Base-by-base conservation (phyloP, 64 coral and sea anemone species). In the Acropora yongei region DNA sequence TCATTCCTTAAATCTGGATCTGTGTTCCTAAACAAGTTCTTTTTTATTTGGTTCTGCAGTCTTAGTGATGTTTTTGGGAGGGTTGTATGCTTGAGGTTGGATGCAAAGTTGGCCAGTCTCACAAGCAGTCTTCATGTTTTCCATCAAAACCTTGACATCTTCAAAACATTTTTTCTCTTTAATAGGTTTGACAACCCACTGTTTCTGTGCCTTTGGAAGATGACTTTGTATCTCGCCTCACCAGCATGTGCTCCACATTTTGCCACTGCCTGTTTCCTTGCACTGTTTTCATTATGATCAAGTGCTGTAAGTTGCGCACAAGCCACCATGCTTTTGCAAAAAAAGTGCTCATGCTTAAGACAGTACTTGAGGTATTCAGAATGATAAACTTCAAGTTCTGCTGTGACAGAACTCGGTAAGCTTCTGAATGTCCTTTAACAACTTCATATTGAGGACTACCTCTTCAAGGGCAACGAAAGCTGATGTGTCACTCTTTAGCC, bases 291-390 rank as follows among this genome's bases (percentile, higher is more conserved):
- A 78, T 78, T 78, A 16, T 88, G 86, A n/a, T 75, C 86, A 1
- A 76, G 57, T 45, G 69, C 86, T 50, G 86, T 71, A 11, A 88
- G 74, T 66, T 88, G 86, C 12, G 86, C 75, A 51, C 86, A 47
- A 7, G 86, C 86, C 39, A 74, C 42, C 86, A 88, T 88, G 42
- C 86, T 72, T 66, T 88, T 86, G 82, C 44, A 43, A 9, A 60
- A 86, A 63, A 86, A 43, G 57, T 86, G 82, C 41, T 86, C 57
- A 57, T 72, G 78, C 44, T 75, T 88, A 3, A 72, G 86, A n/a
- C 69, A 74, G 74, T 88, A 88, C 74, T 88, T 88, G 1, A 77
- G 47, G 4, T 49, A 39, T 49, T 60, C 71, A 3, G 74, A 65
- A 50, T 89, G 65, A 40, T 75, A 75, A 2, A 75, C 66, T 14